Evolutionary conservation across 2,113 vertebrate genomes (phyloP), one percentile per base, ranked within the genome.

Genomic region (Rhizomys pruinosus): DNA sequence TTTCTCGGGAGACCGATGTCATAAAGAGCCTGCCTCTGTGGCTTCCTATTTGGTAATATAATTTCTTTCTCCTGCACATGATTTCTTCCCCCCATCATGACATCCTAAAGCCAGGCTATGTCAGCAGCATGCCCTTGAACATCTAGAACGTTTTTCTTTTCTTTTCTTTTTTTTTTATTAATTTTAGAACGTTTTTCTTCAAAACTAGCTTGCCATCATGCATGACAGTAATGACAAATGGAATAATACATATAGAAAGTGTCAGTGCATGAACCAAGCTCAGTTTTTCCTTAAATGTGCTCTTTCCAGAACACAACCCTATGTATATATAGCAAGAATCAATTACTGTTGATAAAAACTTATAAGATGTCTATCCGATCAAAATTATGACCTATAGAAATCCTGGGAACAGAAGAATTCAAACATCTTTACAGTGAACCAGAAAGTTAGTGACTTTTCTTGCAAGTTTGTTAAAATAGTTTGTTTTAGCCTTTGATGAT

Each of bases 331-430:
- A 64, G 12, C 23, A 86, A 78, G 74, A 22, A 34, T 89, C 55
- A 44, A 15, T 27, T 27, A 16, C 52, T 44, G n/a, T 42, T 69
- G 73, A 63, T 87, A 84, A 44, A 93, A 61, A 93, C 76, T 34
- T 71, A 11, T 22, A 39, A 85, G 22, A 13, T 72, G 6, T 55
- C 52, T 25, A n/a, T 64, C 64, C 52, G 57, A n/a, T 72, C 34
- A 82, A 73, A 95, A 61, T 59, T 39, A 55, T 57, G 44, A 39
- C 78, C 80, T 71, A 23, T 34, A 52, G 57, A 39, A 34, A 71
- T 42, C 25, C 52, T 64, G 37, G 42, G 42, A 80, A 76, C 64
- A 91, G 91, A 96, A 32, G 22, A 87, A 82, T 90, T 73, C 86
- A 96, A 80, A 32, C 17, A 66, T 81, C 47, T 85, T 82, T 39